Percentiles rank a stretch among this genome's conserved stretches.
Conservation (phyloP, 2,113 vertebrate genomes). For the Coturnix japonica region DNA sequence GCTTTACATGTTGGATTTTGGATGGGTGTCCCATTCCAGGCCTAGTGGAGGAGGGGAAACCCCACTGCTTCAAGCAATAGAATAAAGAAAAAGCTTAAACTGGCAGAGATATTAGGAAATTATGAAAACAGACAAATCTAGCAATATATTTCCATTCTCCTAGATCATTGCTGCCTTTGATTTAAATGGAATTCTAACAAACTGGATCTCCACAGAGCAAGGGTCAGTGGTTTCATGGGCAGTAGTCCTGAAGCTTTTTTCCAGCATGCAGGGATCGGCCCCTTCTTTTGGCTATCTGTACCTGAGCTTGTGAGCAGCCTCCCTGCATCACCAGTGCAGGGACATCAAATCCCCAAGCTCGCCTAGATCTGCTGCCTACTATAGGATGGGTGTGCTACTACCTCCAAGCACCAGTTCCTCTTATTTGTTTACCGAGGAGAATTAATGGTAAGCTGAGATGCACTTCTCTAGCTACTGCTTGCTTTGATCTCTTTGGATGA, state of each 20-base stretch:
- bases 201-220: not conserved
- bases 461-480: not conserved
- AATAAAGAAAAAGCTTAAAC: not conserved
- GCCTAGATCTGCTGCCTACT: not conserved
- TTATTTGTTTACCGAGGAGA: not conserved
- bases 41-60: not conserved
- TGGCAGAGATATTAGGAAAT: not conserved
- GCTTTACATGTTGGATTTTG: not conserved
- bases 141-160: not conserved
- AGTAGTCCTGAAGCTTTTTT: not conserved
- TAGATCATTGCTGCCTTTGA: not conserved
- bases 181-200: not conserved
- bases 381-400: not conserved
- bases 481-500: not conserved
- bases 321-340: accelerated
- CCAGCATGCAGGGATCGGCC: not conserved
- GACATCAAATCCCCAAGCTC: accelerated
- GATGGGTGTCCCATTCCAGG: not conserved
- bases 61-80: not conserved
- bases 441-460: not conserved
- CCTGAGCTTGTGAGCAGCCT: not conserved
- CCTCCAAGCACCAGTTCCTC: not conserved
- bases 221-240: not conserved
- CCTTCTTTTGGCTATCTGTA: not conserved
- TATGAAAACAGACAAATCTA: not conserved